Evolutionary conservation across 2,797 vertebrate species (phyloP), one percentile per base, ranked within the genome.

Genomic region (Sciurus vulgaris): DNA sequence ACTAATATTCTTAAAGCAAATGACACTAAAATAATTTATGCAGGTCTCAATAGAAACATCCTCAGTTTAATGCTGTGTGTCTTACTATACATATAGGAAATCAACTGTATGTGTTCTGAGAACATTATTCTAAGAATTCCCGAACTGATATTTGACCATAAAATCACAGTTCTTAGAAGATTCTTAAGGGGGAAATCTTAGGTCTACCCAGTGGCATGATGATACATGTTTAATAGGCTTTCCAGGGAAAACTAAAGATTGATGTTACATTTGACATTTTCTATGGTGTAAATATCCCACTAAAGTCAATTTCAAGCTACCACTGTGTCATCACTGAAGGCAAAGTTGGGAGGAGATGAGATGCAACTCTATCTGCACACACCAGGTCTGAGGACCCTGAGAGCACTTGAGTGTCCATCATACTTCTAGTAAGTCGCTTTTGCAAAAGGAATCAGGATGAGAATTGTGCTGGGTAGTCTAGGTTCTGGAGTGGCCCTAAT

Each of bases 1-100:
- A 89, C 28, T 83, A 51, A 84, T 73, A 88, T 81, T 93, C 30
- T 11, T 83, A 83, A 78, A 13, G 41, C 69, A 91, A 93, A 87
- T 49, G 0, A 22, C 38, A 81, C 56, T 78, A 86, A 54, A 93
- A 81, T 84, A 90, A 87, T n/a, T 35, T 38, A 93, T 2, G 35
- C 0, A 67, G 2, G 41, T 59, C n/a, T 84, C n/a, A 86, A 70
- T 24, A 91, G 72, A 95, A 59, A 38, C 13, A 89, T n/a, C 28
- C n/a, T 92, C 22, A 76, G 15, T 51, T 49, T 61, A 13, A n/a
- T 49, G 10, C 20, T 81, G 12, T n/a, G 6, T 59, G 9, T 69
- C 59, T 90, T 69, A 59, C 22, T 33, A 79, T 74, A 18, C 44
- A 28, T 24, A 51, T 18, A 84, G 18, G 73, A 95, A 96, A 87